Evolutionary conservation across 2,797 vertebrate genomes (phyloP).

Genomic region (Liasis olivaceus): DNA sequence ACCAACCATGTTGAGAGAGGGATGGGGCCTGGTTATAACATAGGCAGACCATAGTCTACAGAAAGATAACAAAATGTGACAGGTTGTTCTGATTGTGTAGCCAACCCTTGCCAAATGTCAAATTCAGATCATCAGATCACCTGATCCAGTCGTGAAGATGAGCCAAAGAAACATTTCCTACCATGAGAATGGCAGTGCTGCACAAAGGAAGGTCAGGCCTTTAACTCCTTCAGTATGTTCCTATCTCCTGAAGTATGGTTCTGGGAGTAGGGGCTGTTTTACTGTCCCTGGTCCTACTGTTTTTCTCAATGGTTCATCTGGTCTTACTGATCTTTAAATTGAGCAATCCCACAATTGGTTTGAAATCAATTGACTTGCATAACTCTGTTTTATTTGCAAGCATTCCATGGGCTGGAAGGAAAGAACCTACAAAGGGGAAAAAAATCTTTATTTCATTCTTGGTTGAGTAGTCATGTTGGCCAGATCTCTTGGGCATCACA

Average conservation of each 20-base stretch:
- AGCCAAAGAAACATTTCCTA: not conserved
- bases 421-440: not conserved
- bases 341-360: not conserved
- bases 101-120: not conserved
- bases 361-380: not conserved
- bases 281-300: not conserved
- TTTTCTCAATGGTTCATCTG: not conserved
- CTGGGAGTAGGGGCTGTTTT: not conserved
- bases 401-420: not conserved
- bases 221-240: not conserved
- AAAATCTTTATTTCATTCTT: not conserved
- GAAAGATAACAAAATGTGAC: not conserved
- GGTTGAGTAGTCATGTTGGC: not conserved
- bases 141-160: not conserved
- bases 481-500: not conserved
- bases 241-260: not conserved
- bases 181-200: not conserved
- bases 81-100: no score
- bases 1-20: no score
- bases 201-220: not conserved
- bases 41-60: not conserved
- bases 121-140: not conserved
- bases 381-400: not conserved
- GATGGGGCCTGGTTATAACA: not conserved
- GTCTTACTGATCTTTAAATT: not conserved